phyloP scores from a whole-genome alignment of 2,888 invertebrate genomes.

The Tetrapedia diversipes region DNA sequence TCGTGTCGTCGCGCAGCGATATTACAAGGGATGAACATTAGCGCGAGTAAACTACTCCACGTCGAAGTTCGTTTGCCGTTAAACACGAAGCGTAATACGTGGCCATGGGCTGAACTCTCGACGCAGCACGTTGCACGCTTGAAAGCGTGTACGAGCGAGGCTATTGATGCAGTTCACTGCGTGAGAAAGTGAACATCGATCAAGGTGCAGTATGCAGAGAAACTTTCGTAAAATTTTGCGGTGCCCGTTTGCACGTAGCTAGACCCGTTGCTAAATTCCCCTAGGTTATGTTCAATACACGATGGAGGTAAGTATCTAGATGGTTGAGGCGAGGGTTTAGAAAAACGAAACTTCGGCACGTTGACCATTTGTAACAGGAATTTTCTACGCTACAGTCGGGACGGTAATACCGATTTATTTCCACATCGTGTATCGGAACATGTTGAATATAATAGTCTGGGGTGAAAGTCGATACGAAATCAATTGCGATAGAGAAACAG shows the following conservation, averaged over 20 bases:
- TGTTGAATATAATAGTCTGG: not conserved
- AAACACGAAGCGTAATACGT: slow-evolving; percentile 18
- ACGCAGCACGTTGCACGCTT: not conserved
- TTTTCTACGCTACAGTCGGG: slow-evolving; percentile 2
- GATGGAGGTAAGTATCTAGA: not conserved
- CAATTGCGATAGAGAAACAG: slow-evolving; percentile 7
- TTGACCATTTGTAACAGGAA: not conserved
- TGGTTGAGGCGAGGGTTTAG: not conserved
- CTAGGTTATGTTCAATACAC: not conserved
- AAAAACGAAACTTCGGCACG: not conserved
- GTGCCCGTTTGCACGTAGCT: not conserved
- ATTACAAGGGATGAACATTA: slow-evolving; percentile 28
- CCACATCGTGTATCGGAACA: slow-evolving; percentile 16
- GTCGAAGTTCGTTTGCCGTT: not conserved
- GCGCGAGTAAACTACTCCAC: slow-evolving; percentile 35
- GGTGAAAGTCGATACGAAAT: slow-evolving; percentile 31
- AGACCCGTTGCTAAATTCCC: not conserved
- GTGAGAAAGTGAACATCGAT: slow-evolving; percentile 41
- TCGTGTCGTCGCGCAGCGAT: slow-evolving; percentile 18
- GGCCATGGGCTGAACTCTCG: not conserved
- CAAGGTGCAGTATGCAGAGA: slow-evolving; percentile 12
- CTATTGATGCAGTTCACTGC: slow-evolving; percentile 39
- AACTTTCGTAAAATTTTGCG: slow-evolving; percentile 24
- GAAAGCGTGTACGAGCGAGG: slow-evolving; percentile 8
- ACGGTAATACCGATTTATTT: slow-evolving; percentile 27